Conservation (phyloP, 2,113 vertebrate species). For the Calonectris borealis region DNA sequence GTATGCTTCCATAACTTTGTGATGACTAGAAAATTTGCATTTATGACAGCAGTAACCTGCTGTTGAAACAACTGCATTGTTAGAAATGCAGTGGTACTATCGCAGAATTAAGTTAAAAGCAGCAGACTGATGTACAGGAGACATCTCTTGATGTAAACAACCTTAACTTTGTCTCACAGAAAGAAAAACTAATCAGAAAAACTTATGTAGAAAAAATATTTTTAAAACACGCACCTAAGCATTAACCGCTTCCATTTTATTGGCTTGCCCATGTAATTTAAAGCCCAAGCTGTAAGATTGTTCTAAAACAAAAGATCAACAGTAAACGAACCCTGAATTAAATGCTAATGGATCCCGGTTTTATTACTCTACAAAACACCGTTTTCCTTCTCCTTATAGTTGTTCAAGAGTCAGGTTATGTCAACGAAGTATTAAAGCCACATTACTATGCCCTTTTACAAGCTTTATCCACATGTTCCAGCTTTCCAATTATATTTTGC, state of each 20-base stretch:
- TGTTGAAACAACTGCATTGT: background rate
- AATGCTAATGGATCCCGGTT: background rate
- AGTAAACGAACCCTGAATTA: background rate
- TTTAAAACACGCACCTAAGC: background rate
- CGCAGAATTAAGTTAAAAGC: background rate
- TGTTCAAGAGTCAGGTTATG: background rate
- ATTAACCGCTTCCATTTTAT: background rate
- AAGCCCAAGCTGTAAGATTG: background rate
- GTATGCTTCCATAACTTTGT: background rate
- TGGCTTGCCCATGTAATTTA: background rate
- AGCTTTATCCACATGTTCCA: background rate
- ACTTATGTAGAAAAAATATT: background rate
- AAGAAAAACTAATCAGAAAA: background rate
- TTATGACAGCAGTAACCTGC: background rate
- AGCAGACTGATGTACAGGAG: background rate
- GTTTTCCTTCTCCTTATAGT: background rate
- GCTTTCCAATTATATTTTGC: background rate
- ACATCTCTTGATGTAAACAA: background rate
- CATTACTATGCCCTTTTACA: background rate
- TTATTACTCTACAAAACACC: background rate
- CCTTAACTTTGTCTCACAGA: background rate
- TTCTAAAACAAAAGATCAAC: background rate
- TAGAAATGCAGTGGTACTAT: background rate
- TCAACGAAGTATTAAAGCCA: background rate
- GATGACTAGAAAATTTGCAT: background rate